phyloP scores from a whole-genome alignment of 2,888 invertebrate genomes.

The Galerucella nymphaeae region DNA sequence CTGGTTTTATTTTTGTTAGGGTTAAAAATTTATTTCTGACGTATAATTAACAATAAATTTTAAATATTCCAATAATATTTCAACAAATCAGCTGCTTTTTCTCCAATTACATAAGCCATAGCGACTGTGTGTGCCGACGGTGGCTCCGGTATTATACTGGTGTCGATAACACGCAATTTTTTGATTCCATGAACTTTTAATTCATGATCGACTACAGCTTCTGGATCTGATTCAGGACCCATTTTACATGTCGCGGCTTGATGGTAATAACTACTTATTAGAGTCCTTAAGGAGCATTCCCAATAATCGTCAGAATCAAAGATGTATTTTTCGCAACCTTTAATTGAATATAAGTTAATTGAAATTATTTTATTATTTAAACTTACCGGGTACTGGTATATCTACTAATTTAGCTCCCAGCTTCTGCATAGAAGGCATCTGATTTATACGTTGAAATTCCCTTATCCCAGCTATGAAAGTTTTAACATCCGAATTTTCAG shows the following conservation, averaged over 20 bases:
- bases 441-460: constrained; percentile 66
- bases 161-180: constrained; percentile 74
- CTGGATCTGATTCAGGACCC: constrained; percentile 66
- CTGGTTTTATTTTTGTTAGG: too few relatives aligned
- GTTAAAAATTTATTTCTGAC: too few relatives aligned
- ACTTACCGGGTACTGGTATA: constrained; percentile 45
- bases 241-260: constrained; percentile 69
- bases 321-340: constrained; percentile 52
- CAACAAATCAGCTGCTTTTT: constrained; percentile 69
- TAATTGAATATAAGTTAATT: too few relatives aligned
- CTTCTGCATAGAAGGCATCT: constrained; percentile 65
- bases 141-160: constrained; percentile 69
- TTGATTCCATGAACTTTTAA: constrained; percentile 69
- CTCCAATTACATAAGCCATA: constrained; percentile 69
- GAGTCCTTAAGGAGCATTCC: constrained; percentile 70
- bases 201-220: constrained; percentile 43
- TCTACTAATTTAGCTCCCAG: constrained; percentile 40
- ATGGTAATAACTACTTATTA: constrained; percentile 70
- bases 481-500: constrained; percentile 66
- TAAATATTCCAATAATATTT: constrained; percentile 50
- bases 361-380: background rate
- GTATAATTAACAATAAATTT: background rate
- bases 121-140: constrained; percentile 68
- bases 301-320: constrained; percentile 74
- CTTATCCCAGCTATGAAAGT: constrained; percentile 63